These are phyloP conservation scores for Dallia pectoralis DNA, from an alignment of 2,797 vertebrate genomes.

Conservation along the genomic window DNA sequence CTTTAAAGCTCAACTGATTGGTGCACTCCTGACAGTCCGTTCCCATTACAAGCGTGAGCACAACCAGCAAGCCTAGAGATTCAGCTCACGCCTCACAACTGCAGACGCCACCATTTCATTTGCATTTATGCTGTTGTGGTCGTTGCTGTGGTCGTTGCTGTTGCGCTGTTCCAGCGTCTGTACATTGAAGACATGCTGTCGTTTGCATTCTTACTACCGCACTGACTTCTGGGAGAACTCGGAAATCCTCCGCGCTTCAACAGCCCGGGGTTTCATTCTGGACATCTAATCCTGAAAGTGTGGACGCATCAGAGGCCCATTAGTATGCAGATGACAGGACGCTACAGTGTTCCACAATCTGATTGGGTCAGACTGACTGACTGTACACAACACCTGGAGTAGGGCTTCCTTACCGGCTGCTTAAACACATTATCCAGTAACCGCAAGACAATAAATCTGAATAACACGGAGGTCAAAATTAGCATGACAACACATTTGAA, in stretches of 20 bases:
- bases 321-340: constrained; percentile 35
- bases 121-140: background rate
- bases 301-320: constrained; percentile 11
- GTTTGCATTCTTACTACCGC: background rate
- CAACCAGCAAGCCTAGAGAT: background rate
- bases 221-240: background rate
- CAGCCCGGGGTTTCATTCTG: background rate
- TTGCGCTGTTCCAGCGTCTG: background rate
- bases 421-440: background rate
- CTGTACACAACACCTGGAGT: constrained; percentile 4
- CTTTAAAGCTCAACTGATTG: constrained; percentile 31
- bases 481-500: no score
- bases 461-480: background rate
- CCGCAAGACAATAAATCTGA: no score
- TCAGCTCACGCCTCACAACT: background rate
- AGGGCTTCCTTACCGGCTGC: constrained; percentile 2
- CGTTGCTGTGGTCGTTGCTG: background rate
- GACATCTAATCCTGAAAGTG: constrained; percentile 10
- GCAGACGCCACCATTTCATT: background rate
- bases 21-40: constrained; percentile 11
- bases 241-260: background rate
- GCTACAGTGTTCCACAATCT: constrained; percentile 31
- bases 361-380: constrained; percentile 32
- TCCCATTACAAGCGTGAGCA: background rate
- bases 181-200: background rate